Base-by-base conservation (phyloP, 2,113 vertebrate genomes). In the Vombatus ursinus region DNA sequence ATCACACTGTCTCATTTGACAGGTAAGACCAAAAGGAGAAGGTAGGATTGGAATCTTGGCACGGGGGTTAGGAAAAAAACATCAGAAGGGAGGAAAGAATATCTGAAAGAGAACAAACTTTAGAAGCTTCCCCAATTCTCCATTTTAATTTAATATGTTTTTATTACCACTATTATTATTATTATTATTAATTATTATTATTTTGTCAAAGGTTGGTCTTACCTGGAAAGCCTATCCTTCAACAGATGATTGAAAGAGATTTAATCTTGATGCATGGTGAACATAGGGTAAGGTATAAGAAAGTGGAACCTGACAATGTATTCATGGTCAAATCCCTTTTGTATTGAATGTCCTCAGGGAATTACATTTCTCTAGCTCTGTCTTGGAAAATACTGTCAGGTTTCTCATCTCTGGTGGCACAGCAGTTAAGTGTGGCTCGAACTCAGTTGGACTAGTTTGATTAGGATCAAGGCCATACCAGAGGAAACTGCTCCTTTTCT, bases 381-480 rank as follows among this genome's bases (percentile, higher is more conserved):
- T 53, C 26, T 47, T 92, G 47, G 2, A 93, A 90, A 84, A 10
- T 23, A 8, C 31, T 12, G 0, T 28, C 44, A 54, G 2, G 1
- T 25, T 84, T 54, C 14, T 0, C 10, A 48, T 61, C 51, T 44
- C 37, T 31, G 49, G 52, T 48, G 22, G 23, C 0, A 0, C 49
- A 9, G n/a, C 23, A 50, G 31, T 91, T 92, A 94, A 68, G 84
- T 25, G 31, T 61, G 54, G 6, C 54, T 90, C 92, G 93, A 94
- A 96, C 96, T 89, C 47, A 93, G 49, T 28, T 48, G 2, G 51
- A 61, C 0, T 93, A 10, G 31, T 68, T 48, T 89, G 93, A 95
- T 57, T 91, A 96, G 44, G 24, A 96, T 93, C 68, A 84, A 44
- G n/a, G 68, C 37, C 68, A 84, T 44, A 84, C 16, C n/a, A 44